Evolutionary conservation across 1,140 invertebrate genomes (phyloP).

Genomic region (Hyphantria cunea): DNA sequence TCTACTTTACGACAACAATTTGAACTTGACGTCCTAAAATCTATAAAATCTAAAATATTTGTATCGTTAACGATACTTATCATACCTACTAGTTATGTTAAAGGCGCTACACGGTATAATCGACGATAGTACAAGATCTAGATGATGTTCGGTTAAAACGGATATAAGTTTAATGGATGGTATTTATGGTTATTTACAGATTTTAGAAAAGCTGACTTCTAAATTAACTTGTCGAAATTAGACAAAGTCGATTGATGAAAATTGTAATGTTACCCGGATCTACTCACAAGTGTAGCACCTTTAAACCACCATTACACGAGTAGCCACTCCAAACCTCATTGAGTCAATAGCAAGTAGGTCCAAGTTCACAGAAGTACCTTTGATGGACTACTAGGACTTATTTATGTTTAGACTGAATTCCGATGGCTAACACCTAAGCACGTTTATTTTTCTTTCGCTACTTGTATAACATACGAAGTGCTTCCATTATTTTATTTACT

Average conservation of each 20-base stretch:
- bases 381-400: too few species aligned
- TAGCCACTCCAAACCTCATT: not conserved
- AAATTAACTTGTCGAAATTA: not conserved
- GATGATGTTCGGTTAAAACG: not conserved
- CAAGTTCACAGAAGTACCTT: too few species aligned
- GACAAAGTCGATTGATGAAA: too few species aligned
- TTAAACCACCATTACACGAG: not conserved
- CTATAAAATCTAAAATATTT: constrained; percentile 42
- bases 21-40: constrained; percentile 45
- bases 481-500: constrained; percentile 5
- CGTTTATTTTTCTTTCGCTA: not conserved
- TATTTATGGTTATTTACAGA: not conserved
- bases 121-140: not conserved
- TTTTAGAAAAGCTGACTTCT: not conserved
- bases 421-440: not conserved
- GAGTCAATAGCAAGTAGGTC: too few species aligned
- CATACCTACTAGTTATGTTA: not conserved
- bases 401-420: not conserved
- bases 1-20: constrained; percentile 44
- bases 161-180: too few species aligned
- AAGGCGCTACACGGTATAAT: not conserved
- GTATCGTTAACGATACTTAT: constrained; percentile 26
- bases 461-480: constrained; percentile 8
- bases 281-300: too few species aligned
- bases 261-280: too few species aligned